A percentile compares a stretch with the other conserved stretches of the same genome.
phyloP scores from a whole-genome alignment of 2,888 invertebrate species.

The Nemurella pictetii region DNA sequence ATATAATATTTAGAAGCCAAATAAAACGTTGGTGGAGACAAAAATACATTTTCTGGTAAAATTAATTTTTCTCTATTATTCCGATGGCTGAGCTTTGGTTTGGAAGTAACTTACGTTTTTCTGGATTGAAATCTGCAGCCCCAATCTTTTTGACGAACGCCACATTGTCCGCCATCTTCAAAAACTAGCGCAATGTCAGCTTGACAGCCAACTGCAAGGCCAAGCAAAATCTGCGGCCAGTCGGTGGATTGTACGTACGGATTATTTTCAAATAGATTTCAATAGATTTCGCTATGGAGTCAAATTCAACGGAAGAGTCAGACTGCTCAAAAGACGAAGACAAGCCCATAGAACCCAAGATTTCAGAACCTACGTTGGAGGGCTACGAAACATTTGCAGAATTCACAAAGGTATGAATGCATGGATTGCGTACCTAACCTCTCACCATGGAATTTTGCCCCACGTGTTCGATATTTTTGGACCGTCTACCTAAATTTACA shows the following conservation, averaged over 20 bases:
- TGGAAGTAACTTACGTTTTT: conserved; percentile 64
- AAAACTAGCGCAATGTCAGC: background rate
- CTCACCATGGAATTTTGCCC: background rate
- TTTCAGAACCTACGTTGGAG: conserved; percentile 9
- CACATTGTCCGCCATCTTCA: background rate
- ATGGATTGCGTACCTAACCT: background rate
- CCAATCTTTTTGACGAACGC: conserved; percentile 55
- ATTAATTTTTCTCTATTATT: too few species aligned
- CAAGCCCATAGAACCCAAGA: background rate
- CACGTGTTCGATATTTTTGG: background rate
- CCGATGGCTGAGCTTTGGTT: too few species aligned
- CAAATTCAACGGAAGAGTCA: background rate
- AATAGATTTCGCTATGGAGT: background rate
- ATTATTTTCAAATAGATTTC: background rate
- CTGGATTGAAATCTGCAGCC: conserved; percentile 68
- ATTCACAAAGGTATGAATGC: conserved; percentile 29
- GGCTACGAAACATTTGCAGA: conserved; percentile 29
- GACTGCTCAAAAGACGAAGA: background rate
- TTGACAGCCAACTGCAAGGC: background rate
- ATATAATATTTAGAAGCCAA: too few species aligned
- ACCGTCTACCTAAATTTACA: too few species aligned
- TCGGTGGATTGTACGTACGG: background rate
- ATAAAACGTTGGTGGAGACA: too few species aligned
- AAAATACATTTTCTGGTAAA: too few species aligned
- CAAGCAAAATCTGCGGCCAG: background rate